Evolutionary conservation across 1,140 invertebrate species (phyloP).

Genomic region (Euura lappo): DNA sequence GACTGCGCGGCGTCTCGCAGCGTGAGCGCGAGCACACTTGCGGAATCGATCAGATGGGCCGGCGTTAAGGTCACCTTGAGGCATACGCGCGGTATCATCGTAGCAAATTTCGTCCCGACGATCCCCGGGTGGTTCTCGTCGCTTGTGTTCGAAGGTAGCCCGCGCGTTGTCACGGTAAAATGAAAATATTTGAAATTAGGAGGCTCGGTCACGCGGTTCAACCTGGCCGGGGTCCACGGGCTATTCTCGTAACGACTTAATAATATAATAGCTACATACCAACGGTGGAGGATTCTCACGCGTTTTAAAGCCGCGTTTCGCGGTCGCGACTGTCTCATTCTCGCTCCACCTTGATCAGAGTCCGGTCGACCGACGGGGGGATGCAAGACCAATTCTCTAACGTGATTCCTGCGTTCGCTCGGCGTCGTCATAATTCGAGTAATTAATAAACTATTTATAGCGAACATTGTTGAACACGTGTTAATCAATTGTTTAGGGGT

Average conservation of each 20-base stretch:
- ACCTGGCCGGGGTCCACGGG: conserved; percentile 19
- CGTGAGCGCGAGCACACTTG: neutral
- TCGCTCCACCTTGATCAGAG: neutral
- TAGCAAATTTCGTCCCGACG: neutral
- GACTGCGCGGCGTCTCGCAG: no score
- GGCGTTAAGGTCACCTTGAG: conserved; percentile 14
- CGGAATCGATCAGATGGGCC: conserved; percentile 8
- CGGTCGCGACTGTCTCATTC: neutral
- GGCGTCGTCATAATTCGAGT: conserved; percentile 12
- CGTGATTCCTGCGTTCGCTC: conserved; percentile 7
- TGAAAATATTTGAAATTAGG: neutral
- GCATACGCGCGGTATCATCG: no score
- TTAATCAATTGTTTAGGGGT: neutral
- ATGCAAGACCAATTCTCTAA: conserved; percentile 22
- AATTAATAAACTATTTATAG: conserved; percentile 9
- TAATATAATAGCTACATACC: no score
- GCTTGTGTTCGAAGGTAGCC: neutral
- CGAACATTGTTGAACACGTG: neutral
- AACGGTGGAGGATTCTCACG: no score
- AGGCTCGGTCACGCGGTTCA: conserved; percentile 17
- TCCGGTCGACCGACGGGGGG: conserved; percentile 17
- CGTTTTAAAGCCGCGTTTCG: no score
- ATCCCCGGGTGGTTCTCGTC: neutral
- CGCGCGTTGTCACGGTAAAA: neutral
- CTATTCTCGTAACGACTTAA: conserved; percentile 15